phyloP scores from a whole-genome alignment of 2,113 vertebrate genomes.

The Oenanthe oenanthe region DNA sequence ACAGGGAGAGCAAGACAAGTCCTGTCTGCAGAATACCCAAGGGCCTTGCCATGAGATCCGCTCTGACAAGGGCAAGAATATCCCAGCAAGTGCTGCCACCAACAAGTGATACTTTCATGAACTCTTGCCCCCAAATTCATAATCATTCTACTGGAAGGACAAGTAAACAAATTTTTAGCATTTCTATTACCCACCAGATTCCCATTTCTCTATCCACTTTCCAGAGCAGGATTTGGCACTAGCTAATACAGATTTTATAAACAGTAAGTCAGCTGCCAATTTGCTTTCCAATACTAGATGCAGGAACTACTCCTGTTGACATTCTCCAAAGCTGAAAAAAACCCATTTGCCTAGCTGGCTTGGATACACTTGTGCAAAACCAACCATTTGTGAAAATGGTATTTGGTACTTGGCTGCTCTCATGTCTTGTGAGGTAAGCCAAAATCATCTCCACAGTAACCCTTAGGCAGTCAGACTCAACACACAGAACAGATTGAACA shows the following conservation, averaged over 20 bases:
- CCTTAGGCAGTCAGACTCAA: not conserved
- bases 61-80: not conserved
- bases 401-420: not conserved
- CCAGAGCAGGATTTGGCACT: not conserved
- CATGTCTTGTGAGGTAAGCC: not conserved
- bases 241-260: not conserved
- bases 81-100: not conserved
- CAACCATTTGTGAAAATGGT: not conserved
- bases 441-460: not conserved
- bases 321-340: not conserved
- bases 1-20: not conserved
- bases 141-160: not conserved
- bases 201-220: not conserved
- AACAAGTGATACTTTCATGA: not conserved
- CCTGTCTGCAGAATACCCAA: not conserved
- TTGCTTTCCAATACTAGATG: not conserved
- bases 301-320: not conserved
- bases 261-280: too few relatives aligned
- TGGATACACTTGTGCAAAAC: not conserved
- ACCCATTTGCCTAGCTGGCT: not conserved
- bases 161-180: not conserved
- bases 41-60: not conserved
- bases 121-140: not conserved
- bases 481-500: not conserved
- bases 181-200: not conserved